Evolutionary conservation across 2,113 vertebrate species (phyloP).

Genomic region (Ameiurus melas): DNA sequence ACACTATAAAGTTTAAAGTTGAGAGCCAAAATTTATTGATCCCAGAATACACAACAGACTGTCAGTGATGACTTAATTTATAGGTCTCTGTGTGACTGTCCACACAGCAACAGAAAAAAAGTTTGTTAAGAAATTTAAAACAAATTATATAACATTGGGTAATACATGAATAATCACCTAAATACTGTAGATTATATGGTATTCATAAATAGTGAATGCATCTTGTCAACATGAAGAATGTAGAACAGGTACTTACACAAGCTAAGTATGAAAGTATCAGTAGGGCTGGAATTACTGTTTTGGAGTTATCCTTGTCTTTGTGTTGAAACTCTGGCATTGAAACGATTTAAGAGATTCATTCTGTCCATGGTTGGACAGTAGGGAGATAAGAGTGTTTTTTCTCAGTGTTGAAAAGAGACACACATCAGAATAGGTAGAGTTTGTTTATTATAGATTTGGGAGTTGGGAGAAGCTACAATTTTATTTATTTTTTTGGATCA

Average conservation of each 20-base stretch:
- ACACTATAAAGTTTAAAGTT: neutral
- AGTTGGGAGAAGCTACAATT: neutral
- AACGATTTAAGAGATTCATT: neutral
- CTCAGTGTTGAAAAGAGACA: conserved; percentile 10
- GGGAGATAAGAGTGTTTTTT: neutral
- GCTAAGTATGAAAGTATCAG: neutral
- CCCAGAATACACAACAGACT: neutral
- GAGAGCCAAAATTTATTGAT: neutral
- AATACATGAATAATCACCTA: neutral
- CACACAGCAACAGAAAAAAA: neutral
- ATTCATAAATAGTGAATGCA: neutral
- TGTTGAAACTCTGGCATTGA: conserved; percentile 3
- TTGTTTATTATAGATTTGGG: neutral
- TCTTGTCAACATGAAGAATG: neutral
- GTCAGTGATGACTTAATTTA: neutral
- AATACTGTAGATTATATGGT: neutral
- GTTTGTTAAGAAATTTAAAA: neutral
- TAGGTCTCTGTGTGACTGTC: neutral
- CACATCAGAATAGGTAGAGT: neutral
- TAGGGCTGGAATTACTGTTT: neutral
- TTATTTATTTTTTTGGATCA: conserved; percentile 4
- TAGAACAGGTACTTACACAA: neutral
- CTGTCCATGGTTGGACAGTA: neutral
- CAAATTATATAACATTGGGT: neutral
- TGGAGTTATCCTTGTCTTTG: neutral